Evolutionary conservation across 2,888 invertebrate species (phyloP).

Genomic region (Anthophora plumipes): DNA sequence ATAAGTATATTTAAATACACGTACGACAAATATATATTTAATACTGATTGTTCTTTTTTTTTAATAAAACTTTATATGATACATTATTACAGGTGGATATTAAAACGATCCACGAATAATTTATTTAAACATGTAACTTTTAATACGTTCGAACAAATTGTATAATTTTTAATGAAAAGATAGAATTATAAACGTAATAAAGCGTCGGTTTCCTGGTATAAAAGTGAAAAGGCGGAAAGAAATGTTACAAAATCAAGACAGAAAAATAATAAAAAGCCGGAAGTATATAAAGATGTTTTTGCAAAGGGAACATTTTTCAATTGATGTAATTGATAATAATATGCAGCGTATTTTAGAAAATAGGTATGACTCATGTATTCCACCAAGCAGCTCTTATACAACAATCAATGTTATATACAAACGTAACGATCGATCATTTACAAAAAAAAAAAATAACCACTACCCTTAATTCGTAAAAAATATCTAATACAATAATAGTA

Average conservation of each 20-base stretch:
- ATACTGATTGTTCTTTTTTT: conserved; percentile 38
- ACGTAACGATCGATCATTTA: conserved; percentile 77
- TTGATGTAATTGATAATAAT: conserved; percentile 29
- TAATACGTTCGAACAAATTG: neutral
- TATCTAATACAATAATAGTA: conserved; percentile 63
- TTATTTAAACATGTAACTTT: neutral
- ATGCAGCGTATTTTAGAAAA: conserved; percentile 72
- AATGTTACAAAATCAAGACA: conserved; percentile 15
- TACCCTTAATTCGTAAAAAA: conserved; percentile 77
- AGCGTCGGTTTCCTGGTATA: neutral
- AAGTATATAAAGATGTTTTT: conserved; percentile 11
- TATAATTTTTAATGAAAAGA: conserved; percentile 2
- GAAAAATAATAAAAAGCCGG: conserved; percentile 1
- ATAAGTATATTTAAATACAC: conserved; percentile 39
- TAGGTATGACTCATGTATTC: conserved; percentile 77
- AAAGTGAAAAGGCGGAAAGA: conserved; percentile 7
- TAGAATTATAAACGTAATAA: conserved; percentile 11
- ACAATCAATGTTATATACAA: conserved; percentile 79
- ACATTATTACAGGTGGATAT: conserved; percentile 20
- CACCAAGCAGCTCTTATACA: conserved; percentile 75
- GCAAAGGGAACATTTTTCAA: conserved; percentile 32
- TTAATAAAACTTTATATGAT: conserved; percentile 35
- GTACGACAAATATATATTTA: conserved; percentile 46
- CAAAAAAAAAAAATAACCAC: conserved; percentile 75
- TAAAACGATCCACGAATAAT: neutral